Percentiles rank a stretch among this genome's conserved stretches.
Conservation (phyloP, 2,113 vertebrate genomes). For the Suricata suricatta region DNA sequence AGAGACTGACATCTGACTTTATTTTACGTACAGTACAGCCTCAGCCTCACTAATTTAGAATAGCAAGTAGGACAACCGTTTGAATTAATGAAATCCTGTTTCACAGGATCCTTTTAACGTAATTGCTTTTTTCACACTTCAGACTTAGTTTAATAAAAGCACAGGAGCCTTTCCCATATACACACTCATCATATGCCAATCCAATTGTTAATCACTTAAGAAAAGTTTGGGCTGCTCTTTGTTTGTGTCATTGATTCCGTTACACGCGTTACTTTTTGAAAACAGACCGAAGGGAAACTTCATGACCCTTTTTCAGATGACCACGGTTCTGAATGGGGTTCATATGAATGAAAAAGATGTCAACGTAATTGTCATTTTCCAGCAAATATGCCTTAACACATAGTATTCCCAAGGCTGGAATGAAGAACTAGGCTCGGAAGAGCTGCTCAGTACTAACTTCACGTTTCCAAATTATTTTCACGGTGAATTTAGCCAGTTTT, state of each 20-base stretch:
- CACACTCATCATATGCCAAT: background rate
- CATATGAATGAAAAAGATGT: background rate
- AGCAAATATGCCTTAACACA: slow-evolving; percentile 6
- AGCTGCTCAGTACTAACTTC: background rate
- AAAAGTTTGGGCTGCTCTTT: background rate
- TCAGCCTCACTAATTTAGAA: background rate
- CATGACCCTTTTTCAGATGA: background rate
- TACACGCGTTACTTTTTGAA: slow-evolving; percentile 25
- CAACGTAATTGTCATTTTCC: background rate
- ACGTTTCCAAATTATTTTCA: slow-evolving; percentile 66
- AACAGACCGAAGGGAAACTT: background rate
- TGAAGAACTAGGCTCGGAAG: slow-evolving; percentile 28
- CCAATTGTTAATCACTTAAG: background rate
- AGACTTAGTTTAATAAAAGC: background rate
- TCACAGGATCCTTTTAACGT: background rate
- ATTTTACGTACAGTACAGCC: background rate
- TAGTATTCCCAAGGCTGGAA: slow-evolving; percentile 8
- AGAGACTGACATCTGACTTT: background rate
- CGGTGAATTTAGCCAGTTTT: slow-evolving; percentile 72
- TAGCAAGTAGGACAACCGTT: background rate
- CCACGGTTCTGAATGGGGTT: background rate
- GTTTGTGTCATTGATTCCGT: background rate
- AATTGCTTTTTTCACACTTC: background rate
- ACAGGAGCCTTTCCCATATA: background rate
- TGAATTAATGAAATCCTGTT: background rate